phyloP scores from a whole-genome alignment of 1,140 invertebrate genomes.

The Linepithema humile region DNA sequence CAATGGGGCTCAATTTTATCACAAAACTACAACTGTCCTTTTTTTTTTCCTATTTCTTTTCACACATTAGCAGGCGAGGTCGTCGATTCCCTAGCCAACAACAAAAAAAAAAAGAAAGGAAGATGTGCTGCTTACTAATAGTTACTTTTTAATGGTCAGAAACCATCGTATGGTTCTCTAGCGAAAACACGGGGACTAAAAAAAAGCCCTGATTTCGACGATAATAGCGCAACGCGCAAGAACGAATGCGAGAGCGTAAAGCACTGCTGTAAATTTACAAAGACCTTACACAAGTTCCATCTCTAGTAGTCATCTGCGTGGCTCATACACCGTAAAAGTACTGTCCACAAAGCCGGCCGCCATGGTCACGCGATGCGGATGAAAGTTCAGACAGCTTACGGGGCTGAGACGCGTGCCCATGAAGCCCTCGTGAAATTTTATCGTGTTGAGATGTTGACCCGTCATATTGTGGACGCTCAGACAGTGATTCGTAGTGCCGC shows the following conservation, averaged over 20 bases:
- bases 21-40: conserved; percentile 32
- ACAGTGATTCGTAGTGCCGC: conserved; percentile 92
- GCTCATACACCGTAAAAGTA: conserved; percentile 91
- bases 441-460: conserved; percentile 89
- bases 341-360: conserved; percentile 92
- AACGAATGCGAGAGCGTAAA: background rate
- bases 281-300: conserved; percentile 71
- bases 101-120: background rate
- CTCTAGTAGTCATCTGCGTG: conserved; percentile 88
- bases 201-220: background rate
- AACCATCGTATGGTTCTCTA: background rate
- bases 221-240: background rate
- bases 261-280: conserved; percentile 54
- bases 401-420: conserved; percentile 94
- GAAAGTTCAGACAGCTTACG: conserved; percentile 94
- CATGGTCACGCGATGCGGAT: conserved; percentile 91
- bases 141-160: background rate
- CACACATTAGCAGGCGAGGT: background rate
- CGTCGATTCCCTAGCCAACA: background rate
- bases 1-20: conserved; percentile 17
- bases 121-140: too few species aligned
- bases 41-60: background rate
- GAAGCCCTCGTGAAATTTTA: conserved; percentile 96
- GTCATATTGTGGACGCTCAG: conserved; percentile 91
- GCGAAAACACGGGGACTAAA: background rate